Conservation (phyloP, 2,113 vertebrate species). For the Podarcis cretensis region DNA sequence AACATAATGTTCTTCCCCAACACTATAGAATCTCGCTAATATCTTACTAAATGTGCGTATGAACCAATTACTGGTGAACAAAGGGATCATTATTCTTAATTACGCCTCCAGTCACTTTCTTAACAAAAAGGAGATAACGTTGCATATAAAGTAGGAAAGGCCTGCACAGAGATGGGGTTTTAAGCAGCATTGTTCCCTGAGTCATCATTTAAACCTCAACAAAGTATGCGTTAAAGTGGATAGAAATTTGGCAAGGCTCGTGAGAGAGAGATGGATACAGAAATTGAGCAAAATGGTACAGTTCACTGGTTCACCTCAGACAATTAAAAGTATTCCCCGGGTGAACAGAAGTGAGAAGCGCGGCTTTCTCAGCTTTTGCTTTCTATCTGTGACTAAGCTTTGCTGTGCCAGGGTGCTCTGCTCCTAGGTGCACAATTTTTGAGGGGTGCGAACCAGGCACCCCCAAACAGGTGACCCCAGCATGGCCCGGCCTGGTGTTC, state of each 20-base stretch:
- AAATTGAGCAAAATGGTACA: not conserved
- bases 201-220: not conserved
- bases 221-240: not conserved
- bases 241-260: not conserved
- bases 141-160: not conserved
- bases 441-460: too few species aligned
- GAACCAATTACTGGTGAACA: slow-evolving; percentile 25
- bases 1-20: slow-evolving; percentile 8
- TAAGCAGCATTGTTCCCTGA: not conserved
- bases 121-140: not conserved
- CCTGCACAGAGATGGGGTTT: not conserved
- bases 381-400: not conserved
- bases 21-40: slow-evolving; percentile 1
- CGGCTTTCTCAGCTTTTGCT: not conserved
- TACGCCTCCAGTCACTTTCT: slow-evolving; percentile 21
- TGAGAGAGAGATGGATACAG: not conserved
- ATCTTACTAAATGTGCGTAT: slow-evolving; percentile 9
- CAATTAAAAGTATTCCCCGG: not conserved
- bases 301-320: not conserved
- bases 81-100: slow-evolving; percentile 28
- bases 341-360: not conserved
- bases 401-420: not conserved
- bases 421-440: too few species aligned
- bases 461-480: too few species aligned
- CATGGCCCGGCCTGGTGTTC: too few species aligned